phyloP scores from a whole-genome alignment of 2,113 vertebrate genomes.

The Acanthochromis polyacanthus region DNA sequence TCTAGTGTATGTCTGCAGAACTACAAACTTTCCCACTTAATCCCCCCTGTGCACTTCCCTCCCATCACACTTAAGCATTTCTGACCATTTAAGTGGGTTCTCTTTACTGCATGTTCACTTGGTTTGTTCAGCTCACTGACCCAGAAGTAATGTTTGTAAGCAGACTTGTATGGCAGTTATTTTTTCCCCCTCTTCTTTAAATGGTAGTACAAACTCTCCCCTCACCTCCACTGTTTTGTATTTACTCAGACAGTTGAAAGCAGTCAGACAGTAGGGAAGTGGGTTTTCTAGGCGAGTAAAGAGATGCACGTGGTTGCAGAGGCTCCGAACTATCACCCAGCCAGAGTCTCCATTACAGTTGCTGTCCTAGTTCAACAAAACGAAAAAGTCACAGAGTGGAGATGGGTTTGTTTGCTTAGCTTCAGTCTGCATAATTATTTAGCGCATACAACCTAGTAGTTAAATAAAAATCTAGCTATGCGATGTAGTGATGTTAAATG shows the following conservation, averaged over 20 bases:
- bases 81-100: constrained; percentile 66
- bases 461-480: not conserved
- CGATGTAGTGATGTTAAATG: too few species aligned
- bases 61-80: constrained; percentile 64
- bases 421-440: constrained; percentile 20
- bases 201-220: constrained; percentile 18
- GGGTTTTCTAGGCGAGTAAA: not conserved
- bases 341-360: not conserved
- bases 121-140: constrained; percentile 62
- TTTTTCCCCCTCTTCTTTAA: constrained; percentile 19
- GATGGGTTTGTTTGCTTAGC: not conserved
- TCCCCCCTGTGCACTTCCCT: constrained; percentile 29
- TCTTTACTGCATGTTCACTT: constrained; percentile 61
- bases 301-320: not conserved
- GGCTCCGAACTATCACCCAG: not conserved
- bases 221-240: constrained; percentile 36
- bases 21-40: constrained; percentile 20
- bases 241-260: constrained; percentile 41
- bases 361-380: constrained; percentile 9
- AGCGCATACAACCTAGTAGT: not conserved
- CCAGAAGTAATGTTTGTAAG: constrained; percentile 64
- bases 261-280: not conserved
- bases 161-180: constrained; percentile 41
- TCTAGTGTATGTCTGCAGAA: constrained; percentile 18
- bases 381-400: not conserved